Percentiles rank a stretch among this genome's conserved stretches.
These are phyloP conservation scores for Nestor notabilis DNA, from an alignment of 2,113 vertebrate species.

Conservation along the genomic window DNA sequence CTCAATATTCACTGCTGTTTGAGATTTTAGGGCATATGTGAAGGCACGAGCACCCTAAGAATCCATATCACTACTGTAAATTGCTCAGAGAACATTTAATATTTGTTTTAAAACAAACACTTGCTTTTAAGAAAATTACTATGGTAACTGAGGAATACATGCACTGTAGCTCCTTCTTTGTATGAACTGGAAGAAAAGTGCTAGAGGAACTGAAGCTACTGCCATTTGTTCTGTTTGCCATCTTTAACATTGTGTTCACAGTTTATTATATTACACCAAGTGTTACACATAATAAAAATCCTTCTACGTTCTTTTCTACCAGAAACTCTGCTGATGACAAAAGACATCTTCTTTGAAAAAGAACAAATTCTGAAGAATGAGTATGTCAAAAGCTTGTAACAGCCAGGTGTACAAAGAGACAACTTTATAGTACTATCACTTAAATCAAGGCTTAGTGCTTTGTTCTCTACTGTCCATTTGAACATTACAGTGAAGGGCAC, in stretches of 20 bases:
- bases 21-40: background rate
- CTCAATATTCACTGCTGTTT: background rate
- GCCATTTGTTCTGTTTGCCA: background rate
- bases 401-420: background rate
- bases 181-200: background rate
- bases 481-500: background rate
- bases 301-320: background rate
- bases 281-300: background rate
- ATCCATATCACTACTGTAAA: background rate
- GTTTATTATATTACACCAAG: background rate
- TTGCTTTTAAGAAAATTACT: background rate
- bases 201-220: background rate
- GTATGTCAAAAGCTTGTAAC: background rate
- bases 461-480: background rate
- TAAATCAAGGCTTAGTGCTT: background rate
- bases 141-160: accelerated
- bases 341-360: background rate
- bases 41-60: background rate
- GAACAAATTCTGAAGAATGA: background rate
- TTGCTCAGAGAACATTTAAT: background rate
- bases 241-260: background rate
- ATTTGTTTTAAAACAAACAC: background rate
- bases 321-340: background rate
- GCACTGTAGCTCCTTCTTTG: background rate
- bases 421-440: background rate